Conservation (phyloP, 1,140 invertebrate species). For the Cataglyphis hispanica region DNA sequence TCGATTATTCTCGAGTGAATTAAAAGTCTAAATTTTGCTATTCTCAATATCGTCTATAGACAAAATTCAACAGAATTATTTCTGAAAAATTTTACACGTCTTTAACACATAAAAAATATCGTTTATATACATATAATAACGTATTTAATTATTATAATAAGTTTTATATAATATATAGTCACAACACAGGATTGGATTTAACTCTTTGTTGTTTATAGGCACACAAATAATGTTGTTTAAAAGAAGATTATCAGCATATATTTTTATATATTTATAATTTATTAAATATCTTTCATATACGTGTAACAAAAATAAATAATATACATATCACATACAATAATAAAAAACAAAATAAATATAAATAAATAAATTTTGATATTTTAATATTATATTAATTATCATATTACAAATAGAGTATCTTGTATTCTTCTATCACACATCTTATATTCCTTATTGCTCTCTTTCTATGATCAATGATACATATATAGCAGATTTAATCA, state of each 20-base stretch:
- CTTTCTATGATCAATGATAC: no score
- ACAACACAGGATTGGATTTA: conserved; percentile 38
- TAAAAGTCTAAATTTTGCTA: conserved; percentile 28
- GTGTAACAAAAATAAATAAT: not conserved
- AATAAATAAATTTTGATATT: no score
- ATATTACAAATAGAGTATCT: no score
- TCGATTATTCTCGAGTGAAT: conserved; percentile 40
- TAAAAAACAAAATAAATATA: no score
- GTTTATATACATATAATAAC: conserved; percentile 72
- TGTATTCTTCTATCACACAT: no score
- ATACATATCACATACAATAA: no score
- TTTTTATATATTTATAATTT: not conserved
- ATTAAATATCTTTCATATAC: not conserved
- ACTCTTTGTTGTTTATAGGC: not conserved
- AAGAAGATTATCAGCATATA: not conserved
- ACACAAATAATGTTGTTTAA: not conserved
- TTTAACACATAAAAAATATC: conserved; percentile 67
- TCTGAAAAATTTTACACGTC: conserved; percentile 73
- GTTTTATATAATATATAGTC: conserved; percentile 67
- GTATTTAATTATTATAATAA: conserved; percentile 57
- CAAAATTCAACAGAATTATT: conserved; percentile 59
- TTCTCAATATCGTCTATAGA: conserved; percentile 31
- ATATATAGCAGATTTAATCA: no score
- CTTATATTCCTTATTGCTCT: no score
- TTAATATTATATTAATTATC: no score